Percentiles rank a stretch among this genome's conserved stretches.
Conservation (phyloP, 2,113 vertebrate genomes). For the Ceuthmochares aereus region DNA sequence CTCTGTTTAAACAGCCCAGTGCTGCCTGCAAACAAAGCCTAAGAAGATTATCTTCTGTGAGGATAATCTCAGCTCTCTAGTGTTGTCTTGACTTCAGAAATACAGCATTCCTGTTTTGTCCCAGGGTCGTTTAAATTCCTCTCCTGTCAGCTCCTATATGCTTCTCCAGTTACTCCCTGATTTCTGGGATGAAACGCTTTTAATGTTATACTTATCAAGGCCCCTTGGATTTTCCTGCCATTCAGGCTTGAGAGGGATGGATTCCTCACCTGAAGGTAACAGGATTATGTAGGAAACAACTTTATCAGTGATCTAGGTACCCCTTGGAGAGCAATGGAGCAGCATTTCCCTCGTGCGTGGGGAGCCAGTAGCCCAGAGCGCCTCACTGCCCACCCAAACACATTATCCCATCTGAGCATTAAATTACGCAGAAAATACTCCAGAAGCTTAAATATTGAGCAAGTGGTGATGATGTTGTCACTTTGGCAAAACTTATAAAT, state of each 20-base stretch:
- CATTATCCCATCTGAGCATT: conserved; percentile 66
- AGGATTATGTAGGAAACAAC: neutral
- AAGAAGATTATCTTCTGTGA: conserved; percentile 61
- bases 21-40: conserved; percentile 55
- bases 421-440: conserved; percentile 76
- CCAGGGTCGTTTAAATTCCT: conserved; percentile 13
- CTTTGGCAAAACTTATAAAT: conserved; percentile 71
- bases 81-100: conserved; percentile 50
- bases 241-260: neutral
- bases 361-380: neutral
- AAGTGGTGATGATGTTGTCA: conserved; percentile 73
- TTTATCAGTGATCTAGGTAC: neutral
- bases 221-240: neutral
- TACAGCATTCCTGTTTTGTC: conserved; percentile 49
- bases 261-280: neutral
- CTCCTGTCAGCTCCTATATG: neutral
- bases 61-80: conserved; percentile 60
- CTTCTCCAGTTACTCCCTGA: conserved; percentile 4
- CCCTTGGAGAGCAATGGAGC: neutral
- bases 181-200: conserved; percentile 28
- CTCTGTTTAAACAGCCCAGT: conserved; percentile 50
- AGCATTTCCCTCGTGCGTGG: fast-evolving
- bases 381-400: conserved; percentile 42
- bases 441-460: conserved; percentile 63
- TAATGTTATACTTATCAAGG: conserved; percentile 36